Evolutionary conservation across 2,888 invertebrate species (phyloP), one percentile per base, ranked within the genome.

Genomic region (Polia nebulosa): DNA sequence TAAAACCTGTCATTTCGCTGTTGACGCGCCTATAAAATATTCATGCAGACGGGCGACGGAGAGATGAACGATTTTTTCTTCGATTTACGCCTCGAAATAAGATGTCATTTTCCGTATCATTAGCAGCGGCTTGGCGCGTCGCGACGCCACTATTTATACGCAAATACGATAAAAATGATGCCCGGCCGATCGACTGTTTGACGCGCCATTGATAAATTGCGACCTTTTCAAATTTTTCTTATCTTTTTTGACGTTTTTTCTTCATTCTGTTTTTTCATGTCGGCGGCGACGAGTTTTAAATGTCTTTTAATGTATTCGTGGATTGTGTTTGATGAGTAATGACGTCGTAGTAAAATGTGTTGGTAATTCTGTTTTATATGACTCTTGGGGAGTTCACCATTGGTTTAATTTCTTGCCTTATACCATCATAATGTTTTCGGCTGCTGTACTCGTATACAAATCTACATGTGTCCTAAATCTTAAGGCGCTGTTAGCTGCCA

Each of bases 21-120:
- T 95, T 95, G 95, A 95, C 93, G 93, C 93, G 95, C 95, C 95
- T 93, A 96, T 95, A 95, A 95, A 95, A 95, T 95, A 95, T 95
- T 95, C 95, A 95, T 95, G 93, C 92, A 92, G 91, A 92, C 93
- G 92, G 91, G 92, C 90, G 94, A 52, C 52, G 52, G 49, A 49
- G 49, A 90, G 95, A 95, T 93, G 95, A 94, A 94, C 94, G 94
- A 93, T 94, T 95, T 95, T 95, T 95, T 95, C 95, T 95, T 95
- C 95, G 95, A 95, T 95, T 95, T 94, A 91, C 93, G 93, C 94
- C 90, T 93, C 94, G 94, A 93, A 96, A 96, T 96, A 96, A 95
- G 96, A 95, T 94, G 95, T 95, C 95, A 96, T 96, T 96, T 96
- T 96, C 96, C 96, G 95, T 94, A 92, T 96, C 96, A 96, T 96